Evolutionary conservation across 2,113 vertebrate species (phyloP), one percentile per base, ranked within the genome.

Genomic region (Nothobranchius kuhntae): DNA sequence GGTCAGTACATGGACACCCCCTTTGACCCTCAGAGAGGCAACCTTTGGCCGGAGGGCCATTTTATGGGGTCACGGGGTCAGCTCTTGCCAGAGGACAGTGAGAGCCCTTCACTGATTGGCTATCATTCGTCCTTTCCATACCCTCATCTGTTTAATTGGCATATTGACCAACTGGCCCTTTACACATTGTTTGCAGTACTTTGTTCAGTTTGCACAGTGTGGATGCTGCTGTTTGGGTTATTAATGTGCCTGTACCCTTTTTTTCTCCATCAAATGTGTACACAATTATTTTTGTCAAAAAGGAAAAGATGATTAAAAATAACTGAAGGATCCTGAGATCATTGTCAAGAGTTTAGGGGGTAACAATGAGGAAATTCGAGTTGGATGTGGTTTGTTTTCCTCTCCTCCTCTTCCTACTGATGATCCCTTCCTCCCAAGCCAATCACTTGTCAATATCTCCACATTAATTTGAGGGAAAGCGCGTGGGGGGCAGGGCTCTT

Each of bases 401-500:
- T 77, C 69, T 70, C 76, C 77, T 80, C 75, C 74, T 66, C 80
- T 77, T 67, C 77, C 73, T 74, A 71, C 78, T 71, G 78, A 80
- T 91, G 87, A 91, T 91, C 83, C 86, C 89, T 87, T 76, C 85
- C 79, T 83, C 77, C 72, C 58, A 73, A 80, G 85, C 89, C 87
- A 87, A 91, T 90, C 84, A 89, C 89, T 88, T 91, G 92, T 93
- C 93, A 93, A 94, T 94, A 93, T 89, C 86, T 87, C 77, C 82
- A 92, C 89, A 92, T 92, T 92, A 85, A 92, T 93, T 89, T 91
- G 87, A 89, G 78, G 82, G 40, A 66, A 75, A 46, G 68, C 80
- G 61, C 53, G 69, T 75, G 44, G 82, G 82, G 80, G 74, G 81
- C 21, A 53, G 77, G 73, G 80, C 68, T 60, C 48, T 64, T 7